Evolutionary conservation across 2,113 vertebrate species (phyloP).

Genomic region (Myotis lucifugus): DNA sequence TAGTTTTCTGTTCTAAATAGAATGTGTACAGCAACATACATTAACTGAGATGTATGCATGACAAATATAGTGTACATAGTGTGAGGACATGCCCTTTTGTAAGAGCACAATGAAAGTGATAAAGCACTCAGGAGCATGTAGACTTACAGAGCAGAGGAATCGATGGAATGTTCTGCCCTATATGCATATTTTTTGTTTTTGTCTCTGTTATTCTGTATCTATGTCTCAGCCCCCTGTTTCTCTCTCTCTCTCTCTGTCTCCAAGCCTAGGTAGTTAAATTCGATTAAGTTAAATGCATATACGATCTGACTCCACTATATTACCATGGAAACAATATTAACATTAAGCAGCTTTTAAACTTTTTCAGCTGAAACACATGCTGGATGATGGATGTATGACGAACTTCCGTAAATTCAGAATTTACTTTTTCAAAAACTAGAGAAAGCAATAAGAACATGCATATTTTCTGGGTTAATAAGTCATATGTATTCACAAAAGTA

Average conservation of each 20-base stretch:
- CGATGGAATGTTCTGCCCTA: neutral
- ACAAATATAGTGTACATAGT: neutral
- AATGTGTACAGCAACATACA: neutral
- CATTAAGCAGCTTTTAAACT: slow-evolving; percentile 7
- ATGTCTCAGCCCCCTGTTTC: neutral
- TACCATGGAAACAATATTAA: neutral
- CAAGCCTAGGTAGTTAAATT: neutral
- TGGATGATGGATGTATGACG: neutral
- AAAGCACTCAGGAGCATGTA: neutral
- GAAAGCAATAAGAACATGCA: neutral
- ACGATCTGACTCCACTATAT: neutral
- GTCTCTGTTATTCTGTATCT: neutral
- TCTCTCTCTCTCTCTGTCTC: neutral
- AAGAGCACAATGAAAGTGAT: neutral
- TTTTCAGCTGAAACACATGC: neutral
- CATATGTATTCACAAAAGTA: neutral
- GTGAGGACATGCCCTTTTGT: neutral
- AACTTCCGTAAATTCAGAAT: neutral
- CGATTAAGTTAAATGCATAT: neutral
- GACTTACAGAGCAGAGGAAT: neutral
- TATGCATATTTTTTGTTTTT: neutral
- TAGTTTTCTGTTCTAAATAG: neutral
- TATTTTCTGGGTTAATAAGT: slow-evolving; percentile 18
- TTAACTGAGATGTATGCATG: neutral
- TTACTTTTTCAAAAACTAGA: neutral